Base-by-base conservation (phyloP, 1,140 invertebrate genomes). In the Fopius arisanus region DNA sequence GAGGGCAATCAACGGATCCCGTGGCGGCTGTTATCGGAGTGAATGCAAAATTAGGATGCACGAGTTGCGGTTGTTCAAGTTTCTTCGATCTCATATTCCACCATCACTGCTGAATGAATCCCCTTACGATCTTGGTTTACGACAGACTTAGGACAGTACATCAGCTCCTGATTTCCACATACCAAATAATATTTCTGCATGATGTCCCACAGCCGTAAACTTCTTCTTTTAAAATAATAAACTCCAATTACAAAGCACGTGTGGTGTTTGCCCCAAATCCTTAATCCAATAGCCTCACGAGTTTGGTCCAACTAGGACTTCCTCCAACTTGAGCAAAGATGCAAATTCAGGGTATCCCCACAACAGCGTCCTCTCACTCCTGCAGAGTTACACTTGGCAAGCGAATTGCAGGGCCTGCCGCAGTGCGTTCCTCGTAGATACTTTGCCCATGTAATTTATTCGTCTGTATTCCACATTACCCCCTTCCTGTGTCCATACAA, bases 381-480 rank as follows among this genome's bases (percentile, higher is more conserved):
- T 59, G 19, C 54, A 59, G 23, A 26, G 23, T 59, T 41, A 65
- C 77, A 84, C 82, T 84, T 84, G 81, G 83, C 83, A 84, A 78
- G 70, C 76, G 78, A 41, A 74, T 29, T 65, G 62, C 62, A 65
- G 28, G 66, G 72, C 71, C 78, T 67, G 80, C 80, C 82, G 84
- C 84, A 84, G 77, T 85, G 84, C 83, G 82, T 83, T 80, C 72
- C 63, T 67, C 76, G 26, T 33, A 77, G 72, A 82, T 78, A 79
- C 69, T 78, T 77, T 70, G 65, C 29, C 69, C 73, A 78, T 78
- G 80, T 84, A 82, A 85, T 83, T 85, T 82, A 85, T 82, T 79
- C 77, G 59, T 19, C 29, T 31, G 67, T 70, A 70, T 29, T 26
- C 28, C 29, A 31, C 51, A 26, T 51, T 65, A 63, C 67, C 63